Base-by-base conservation (phyloP, 1,140 invertebrate genomes). In the Oedothorax gibbosus region DNA sequence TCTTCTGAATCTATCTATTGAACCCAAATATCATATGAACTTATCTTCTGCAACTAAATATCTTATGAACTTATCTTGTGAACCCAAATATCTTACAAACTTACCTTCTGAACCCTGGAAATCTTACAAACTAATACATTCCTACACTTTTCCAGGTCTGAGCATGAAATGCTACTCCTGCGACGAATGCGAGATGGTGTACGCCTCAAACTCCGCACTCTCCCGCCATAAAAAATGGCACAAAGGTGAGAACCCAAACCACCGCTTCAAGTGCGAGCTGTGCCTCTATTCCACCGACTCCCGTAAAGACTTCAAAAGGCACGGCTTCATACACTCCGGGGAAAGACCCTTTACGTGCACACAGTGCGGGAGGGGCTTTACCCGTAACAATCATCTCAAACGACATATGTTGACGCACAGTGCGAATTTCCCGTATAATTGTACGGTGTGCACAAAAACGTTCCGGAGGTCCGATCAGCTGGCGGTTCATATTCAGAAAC, bases 151-250 rank as follows among this genome's bases (percentile, higher is more conserved):
- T 75, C 15, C 20, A 75, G 72, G 72, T 15, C 21, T 75, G 9
- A 56, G 51, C 62, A 54, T 84, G 49, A 84, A 84, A 15, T 84
- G 81, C 62, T 84, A 66, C 68, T 56, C 71, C 12, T 84, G 81
- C 68, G 81, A 84, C 60, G 72, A 84, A 18, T 84, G 81, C 57
- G 81, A 84, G 51, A 84, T 84, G 81, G 81, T 84, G 50, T 84
- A 84, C 60, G 81, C 81, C 20, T 84, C 81, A n/a, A 84, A 84
- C 50, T 84, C 81, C 7, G 81, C 81, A 49, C 57, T 84, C 7
- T 84, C 81, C 12, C 81, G 81, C 50, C 81, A 84, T 56, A 84
- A 84, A 68, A 84, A 84, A 50, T 84, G 81, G 81, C 81, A 84
- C 51, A 84, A 68, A 76, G 81, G 81, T 15, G 81, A 14, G 49